phyloP scores from a whole-genome alignment of 2,797 vertebrate species.

The Limnodromus scolopaceus region DNA sequence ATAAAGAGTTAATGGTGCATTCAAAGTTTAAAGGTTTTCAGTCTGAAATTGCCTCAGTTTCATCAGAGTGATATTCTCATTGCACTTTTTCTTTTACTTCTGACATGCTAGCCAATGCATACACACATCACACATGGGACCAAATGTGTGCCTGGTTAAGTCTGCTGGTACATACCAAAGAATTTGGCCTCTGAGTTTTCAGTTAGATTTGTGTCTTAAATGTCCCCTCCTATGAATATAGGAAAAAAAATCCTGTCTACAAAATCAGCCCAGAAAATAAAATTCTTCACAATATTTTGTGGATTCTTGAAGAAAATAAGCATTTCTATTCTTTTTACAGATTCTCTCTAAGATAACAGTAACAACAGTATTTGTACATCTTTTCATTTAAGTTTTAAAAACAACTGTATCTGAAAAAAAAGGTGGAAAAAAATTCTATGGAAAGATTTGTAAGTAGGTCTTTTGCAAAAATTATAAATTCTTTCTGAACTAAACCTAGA shows the following conservation, averaged over 20 bases:
- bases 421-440: rapidly evolving
- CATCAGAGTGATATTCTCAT: neutral
- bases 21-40: neutral
- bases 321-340: neutral
- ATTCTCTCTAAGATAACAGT: neutral
- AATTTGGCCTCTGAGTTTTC: neutral
- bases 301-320: neutral
- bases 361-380: neutral
- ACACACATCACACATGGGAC: neutral
- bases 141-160: neutral
- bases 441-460: neutral
- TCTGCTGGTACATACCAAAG: neutral
- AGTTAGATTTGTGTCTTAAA: neutral
- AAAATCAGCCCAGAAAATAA: neutral
- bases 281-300: neutral
- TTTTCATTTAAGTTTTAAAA: neutral
- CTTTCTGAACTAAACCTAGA: neutral
- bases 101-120: neutral
- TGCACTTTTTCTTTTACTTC: neutral
- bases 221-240: neutral
- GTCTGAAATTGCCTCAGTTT: neutral
- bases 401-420: neutral
- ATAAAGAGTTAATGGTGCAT: neutral
- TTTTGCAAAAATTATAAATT: neutral
- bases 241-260: neutral